Evolutionary conservation across 2,888 invertebrate species (phyloP).

Genomic region (Entomobrya multifasciata): DNA sequence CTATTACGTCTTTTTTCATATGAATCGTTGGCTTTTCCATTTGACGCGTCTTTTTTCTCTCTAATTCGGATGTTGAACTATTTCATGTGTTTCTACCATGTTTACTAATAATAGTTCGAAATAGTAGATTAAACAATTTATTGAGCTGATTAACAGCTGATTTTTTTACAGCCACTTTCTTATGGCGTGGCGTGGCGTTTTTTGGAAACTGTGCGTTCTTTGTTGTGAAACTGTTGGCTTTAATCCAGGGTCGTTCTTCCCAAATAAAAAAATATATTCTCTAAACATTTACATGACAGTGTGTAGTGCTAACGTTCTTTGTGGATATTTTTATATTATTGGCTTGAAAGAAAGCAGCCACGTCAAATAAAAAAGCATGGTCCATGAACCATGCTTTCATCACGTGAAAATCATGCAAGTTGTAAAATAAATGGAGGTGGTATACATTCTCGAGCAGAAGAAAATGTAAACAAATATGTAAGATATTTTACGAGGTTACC

Average conservation of each 20-base stretch:
- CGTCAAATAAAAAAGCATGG: neutral
- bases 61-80: too few relatives aligned
- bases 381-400: constrained; percentile 14
- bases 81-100: too few relatives aligned
- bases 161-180: too few relatives aligned
- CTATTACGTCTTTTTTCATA: too few relatives aligned
- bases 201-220: constrained; percentile 31
- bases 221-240: constrained; percentile 31
- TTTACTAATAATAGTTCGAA: too few relatives aligned
- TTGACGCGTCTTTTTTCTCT: too few relatives aligned
- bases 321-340: too few relatives aligned
- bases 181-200: too few relatives aligned
- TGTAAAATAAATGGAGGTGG: too few relatives aligned
- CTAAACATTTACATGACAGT: constrained; percentile 12
- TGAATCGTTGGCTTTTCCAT: too few relatives aligned
- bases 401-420: constrained; percentile 32
- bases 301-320: neutral
- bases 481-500: constrained; percentile 30
- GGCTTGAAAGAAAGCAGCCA: neutral
- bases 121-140: too few relatives aligned
- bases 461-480: neutral
- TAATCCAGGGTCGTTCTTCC: constrained; percentile 58
- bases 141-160: constrained; percentile 42
- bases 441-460: neutral
- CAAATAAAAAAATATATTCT: neutral